Conservation (phyloP, 1,140 invertebrate species). For the Mizuhopecten yessoensis region DNA sequence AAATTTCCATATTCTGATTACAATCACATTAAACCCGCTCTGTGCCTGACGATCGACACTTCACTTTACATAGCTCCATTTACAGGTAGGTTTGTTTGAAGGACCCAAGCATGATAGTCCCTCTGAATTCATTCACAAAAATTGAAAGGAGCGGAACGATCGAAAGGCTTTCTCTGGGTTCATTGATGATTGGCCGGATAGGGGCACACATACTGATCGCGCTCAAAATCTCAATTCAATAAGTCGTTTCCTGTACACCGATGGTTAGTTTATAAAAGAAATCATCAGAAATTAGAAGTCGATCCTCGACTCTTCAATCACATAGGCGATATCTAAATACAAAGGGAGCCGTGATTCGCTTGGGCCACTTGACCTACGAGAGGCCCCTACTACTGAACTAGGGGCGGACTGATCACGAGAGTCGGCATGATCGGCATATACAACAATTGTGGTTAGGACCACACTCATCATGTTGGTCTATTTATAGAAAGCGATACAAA, state of each 20-base stretch:
- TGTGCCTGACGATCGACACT: constrained; percentile 12
- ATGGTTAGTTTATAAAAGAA: background rate
- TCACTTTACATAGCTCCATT: constrained; percentile 35
- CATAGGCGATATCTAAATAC: background rate
- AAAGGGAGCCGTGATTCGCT: background rate
- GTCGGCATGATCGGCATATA: background rate
- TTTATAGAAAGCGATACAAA: constrained; percentile 14
- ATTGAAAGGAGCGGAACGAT: background rate
- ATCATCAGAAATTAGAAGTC: constrained; percentile 34
- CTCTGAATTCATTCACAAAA: constrained; percentile 34
- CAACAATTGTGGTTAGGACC: constrained; percentile 24
- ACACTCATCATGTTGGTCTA: background rate
- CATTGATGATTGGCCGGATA: background rate
- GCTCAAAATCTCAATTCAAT: constrained; percentile 27
- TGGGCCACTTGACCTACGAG: background rate
- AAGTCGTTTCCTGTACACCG: constrained; percentile 15
- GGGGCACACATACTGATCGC: background rate
- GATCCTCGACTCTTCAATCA: constrained; percentile 23
- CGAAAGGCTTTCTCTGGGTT: background rate
- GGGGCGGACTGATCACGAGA: background rate
- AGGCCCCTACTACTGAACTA: background rate
- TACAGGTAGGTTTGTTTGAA: constrained; percentile 16
- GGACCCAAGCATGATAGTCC: background rate
- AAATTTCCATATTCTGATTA: constrained; percentile 35
- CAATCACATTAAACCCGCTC: background rate